phyloP scores from a whole-genome alignment of 2,888 invertebrate species.

The Fissipunctia ypsillon region DNA sequence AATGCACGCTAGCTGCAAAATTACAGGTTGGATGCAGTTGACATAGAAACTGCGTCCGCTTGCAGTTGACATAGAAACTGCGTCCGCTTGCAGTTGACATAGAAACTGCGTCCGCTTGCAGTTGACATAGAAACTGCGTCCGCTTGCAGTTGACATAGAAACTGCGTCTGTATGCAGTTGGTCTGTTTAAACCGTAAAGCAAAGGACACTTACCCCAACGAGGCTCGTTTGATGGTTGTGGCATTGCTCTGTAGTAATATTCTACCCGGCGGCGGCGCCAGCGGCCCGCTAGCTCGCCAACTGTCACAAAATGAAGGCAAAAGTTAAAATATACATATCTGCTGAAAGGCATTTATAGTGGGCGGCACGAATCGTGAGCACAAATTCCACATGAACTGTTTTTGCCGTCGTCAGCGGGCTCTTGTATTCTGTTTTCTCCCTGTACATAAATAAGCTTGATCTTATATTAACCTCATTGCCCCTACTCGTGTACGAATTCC shows the following conservation, averaged over 20 bases:
- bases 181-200: too few relatives aligned
- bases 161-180: not conserved
- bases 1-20: not conserved
- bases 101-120: too few relatives aligned
- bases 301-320: constrained; percentile 63
- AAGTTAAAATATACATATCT: not conserved
- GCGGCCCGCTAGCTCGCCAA: constrained; percentile 80
- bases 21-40: too few relatives aligned
- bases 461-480: too few relatives aligned
- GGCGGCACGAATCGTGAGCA: too few relatives aligned
- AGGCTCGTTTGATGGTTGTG: constrained; percentile 84
- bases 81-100: not conserved
- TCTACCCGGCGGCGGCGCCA: constrained; percentile 76
- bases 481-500: too few relatives aligned
- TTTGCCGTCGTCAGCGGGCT: too few relatives aligned
- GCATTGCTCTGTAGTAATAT: constrained; percentile 83
- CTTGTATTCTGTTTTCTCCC: too few relatives aligned
- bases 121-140: not conserved
- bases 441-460: too few relatives aligned
- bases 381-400: too few relatives aligned
- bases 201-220: constrained; percentile 78
- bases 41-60: too few relatives aligned
- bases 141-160: not conserved
- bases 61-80: not conserved
- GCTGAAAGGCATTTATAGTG: not conserved